Evolutionary conservation across 2,797 vertebrate species (phyloP).

Genomic region (Sphaeramia orbicularis): DNA sequence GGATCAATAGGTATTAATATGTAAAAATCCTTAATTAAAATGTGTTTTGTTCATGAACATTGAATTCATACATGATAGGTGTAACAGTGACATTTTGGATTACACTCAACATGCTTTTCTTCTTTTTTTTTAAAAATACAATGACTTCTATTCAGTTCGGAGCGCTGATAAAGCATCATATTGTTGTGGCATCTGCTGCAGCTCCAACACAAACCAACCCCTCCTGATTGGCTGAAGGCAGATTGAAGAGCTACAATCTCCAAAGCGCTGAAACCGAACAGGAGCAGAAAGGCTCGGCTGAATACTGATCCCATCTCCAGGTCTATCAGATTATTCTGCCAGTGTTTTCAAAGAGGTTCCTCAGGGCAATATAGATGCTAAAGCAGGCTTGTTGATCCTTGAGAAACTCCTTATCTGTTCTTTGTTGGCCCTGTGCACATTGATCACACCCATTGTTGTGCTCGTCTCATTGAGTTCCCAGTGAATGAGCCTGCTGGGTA

Average conservation of each 20-base stretch:
- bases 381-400: slow-evolving; percentile 64
- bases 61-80: no score
- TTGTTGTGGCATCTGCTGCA: background rate
- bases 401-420: slow-evolving; percentile 69
- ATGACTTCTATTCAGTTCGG: background rate
- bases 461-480: slow-evolving; percentile 61
- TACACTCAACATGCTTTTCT: no score
- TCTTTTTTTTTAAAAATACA: background rate
- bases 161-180: background rate
- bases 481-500: slow-evolving; percentile 73
- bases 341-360: slow-evolving; percentile 38
- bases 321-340: slow-evolving; percentile 42
- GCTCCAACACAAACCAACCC: background rate
- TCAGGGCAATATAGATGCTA: slow-evolving; percentile 31
- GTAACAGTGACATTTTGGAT: no score
- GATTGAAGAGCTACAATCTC: slow-evolving; percentile 21
- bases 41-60: no score
- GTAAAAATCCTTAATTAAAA: no score
- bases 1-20: no score
- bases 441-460: slow-evolving; percentile 74
- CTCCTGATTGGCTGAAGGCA: background rate
- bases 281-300: slow-evolving; percentile 5
- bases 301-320: slow-evolving; percentile 44
- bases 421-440: slow-evolving; percentile 62
- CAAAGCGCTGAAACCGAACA: slow-evolving; percentile 22